A percentile compares a stretch with the other conserved stretches of the same genome.
Evolutionary conservation across 2,797 vertebrate species (phyloP).

Genomic region (Percopsis omiscomaycus): DNA sequence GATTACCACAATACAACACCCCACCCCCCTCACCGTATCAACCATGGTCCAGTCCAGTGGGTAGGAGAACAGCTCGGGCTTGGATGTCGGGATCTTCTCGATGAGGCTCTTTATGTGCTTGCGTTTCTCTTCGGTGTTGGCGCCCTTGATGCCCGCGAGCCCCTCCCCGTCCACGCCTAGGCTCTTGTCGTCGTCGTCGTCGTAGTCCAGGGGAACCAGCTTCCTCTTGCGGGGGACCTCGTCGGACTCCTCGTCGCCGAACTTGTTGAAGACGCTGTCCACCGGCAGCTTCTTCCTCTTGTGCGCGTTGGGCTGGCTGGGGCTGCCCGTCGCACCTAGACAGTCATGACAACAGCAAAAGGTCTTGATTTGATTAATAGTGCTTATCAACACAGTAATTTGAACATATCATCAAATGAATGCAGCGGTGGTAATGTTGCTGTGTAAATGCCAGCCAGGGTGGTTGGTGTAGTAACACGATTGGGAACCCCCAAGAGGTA

Average conservation of each 20-base stretch:
- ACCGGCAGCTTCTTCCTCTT: conserved; percentile 98
- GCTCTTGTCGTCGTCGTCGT: conserved; percentile 88
- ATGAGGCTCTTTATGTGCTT: conserved; percentile 99
- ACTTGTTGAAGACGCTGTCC: conserved; percentile 97
- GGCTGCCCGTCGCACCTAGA: conserved; percentile 89
- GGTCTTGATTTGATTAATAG: too few relatives aligned
- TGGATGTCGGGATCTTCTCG: conserved; percentile 97
- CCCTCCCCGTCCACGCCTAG: conserved; percentile 69
- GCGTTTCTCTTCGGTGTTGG: conserved; percentile 94
- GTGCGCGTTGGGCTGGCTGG: conserved; percentile 87
- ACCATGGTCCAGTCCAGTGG: conserved; percentile 90
- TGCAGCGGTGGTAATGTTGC: too few relatives aligned
- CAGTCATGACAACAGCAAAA: background rate
- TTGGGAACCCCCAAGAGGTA: too few relatives aligned
- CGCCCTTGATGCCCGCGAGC: conserved; percentile 83
- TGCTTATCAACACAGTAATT: too few relatives aligned
- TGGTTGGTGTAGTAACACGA: too few relatives aligned
- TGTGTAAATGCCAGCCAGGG: too few relatives aligned
- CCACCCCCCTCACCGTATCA: conserved; percentile 70
- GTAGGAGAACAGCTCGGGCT: conserved; percentile 97
- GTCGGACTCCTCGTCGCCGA: conserved; percentile 95
- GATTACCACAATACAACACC: background rate
- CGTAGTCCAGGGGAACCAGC: conserved; percentile 95
- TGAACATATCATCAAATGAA: too few relatives aligned
- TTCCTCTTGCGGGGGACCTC: conserved; percentile 95